Evolutionary conservation across 2,888 invertebrate genomes (phyloP), one percentile per base, ranked within the genome.

Genomic region (Drosophila stalkeri): DNA sequence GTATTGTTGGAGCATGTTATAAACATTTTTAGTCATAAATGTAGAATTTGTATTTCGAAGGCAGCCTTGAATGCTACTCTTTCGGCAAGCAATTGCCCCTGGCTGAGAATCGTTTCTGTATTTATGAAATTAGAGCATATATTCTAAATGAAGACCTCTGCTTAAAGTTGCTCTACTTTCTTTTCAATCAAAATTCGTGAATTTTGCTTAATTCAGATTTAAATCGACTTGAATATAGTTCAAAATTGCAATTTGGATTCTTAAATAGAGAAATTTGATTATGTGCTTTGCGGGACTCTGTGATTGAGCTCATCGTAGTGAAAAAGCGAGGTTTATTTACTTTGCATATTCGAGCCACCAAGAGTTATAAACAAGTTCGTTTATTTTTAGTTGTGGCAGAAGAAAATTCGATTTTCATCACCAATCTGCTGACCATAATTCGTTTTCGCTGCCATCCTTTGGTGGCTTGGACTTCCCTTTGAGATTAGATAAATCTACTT

Each of bases 391-490:
- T 37, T 39, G 14, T 37, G 66, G 35, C 52, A 37, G 18, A 16
- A 1, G 46, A 27, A 46, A 68, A 68, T 69, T 51, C 35, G 23
- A 54, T 72, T 55, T 16, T 14, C 35, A 64, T 33, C 35, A 4
- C 9, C 47, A 72, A 27, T 64, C 52, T 72, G 56, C 51, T 59
- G 20, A 37, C 44, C 57, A 80, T 85, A 82, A 85, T 73, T 81
- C 68, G 76, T 73, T 85, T 76, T 76, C 56, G 41, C 52, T 54
- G 37, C 47, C 23, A 56, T 61, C 72, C 66, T 68, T 71, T 72
- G 75, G 64, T 73, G 69, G 70, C 68, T 84, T 84, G 67, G 75
- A 72, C 75, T 56, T 52, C 64, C 66, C 68, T 76, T 80, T 71
- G 80, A 82, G 80, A 82, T 60, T 81, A 74, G 55, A 67, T 57